Evolutionary conservation across 2,888 invertebrate genomes (phyloP).

Genomic region (Drosophila lutescens): DNA sequence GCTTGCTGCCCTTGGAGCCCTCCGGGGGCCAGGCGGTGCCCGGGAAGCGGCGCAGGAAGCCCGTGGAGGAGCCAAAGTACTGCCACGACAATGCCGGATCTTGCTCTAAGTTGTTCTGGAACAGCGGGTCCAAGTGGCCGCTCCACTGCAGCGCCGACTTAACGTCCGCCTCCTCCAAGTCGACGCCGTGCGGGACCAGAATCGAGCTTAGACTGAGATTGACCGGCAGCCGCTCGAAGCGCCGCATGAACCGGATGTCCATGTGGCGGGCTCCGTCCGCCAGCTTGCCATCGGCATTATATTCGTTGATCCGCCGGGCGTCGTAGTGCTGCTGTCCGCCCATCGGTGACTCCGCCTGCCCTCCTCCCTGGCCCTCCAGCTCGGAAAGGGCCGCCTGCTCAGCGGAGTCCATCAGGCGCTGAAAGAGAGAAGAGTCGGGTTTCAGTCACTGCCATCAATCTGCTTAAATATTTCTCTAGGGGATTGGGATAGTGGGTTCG

Average conservation of each 20-base stretch:
- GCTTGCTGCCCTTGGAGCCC: slow-evolving; percentile 90
- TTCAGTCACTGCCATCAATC: slow-evolving; percentile 52
- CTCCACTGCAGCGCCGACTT: slow-evolving; percentile 98
- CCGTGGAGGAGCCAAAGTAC: slow-evolving; percentile 98
- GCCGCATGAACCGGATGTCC: slow-evolving; percentile 90
- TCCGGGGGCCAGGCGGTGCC: slow-evolving; percentile 96
- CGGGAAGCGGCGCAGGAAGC: slow-evolving; percentile 97
- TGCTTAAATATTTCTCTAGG: slow-evolving; percentile 55
- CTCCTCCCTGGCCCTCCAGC: slow-evolving; percentile 84
- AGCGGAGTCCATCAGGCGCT: slow-evolving; percentile 96
- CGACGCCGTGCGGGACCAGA: slow-evolving; percentile 89
- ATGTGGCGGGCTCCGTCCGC: slow-evolving; percentile 89
- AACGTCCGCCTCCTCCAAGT: slow-evolving; percentile 88
- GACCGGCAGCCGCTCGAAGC: slow-evolving; percentile 94
- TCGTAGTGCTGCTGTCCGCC: slow-evolving; percentile 87
- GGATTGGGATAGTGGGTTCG: not conserved
- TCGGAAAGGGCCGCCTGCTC: slow-evolving; percentile 93
- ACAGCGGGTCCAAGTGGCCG: slow-evolving; percentile 94
- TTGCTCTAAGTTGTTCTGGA: slow-evolving; percentile 94
- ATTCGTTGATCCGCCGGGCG: slow-evolving; percentile 92
- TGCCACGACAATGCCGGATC: slow-evolving; percentile 99
- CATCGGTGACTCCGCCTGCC: slow-evolving; percentile 54
- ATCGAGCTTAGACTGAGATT: slow-evolving; percentile 94
- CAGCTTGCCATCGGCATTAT: slow-evolving; percentile 90
- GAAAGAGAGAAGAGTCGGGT: slow-evolving; percentile 54